Evolutionary conservation across 2,113 vertebrate genomes (phyloP).

Genomic region (Charina bottae): DNA sequence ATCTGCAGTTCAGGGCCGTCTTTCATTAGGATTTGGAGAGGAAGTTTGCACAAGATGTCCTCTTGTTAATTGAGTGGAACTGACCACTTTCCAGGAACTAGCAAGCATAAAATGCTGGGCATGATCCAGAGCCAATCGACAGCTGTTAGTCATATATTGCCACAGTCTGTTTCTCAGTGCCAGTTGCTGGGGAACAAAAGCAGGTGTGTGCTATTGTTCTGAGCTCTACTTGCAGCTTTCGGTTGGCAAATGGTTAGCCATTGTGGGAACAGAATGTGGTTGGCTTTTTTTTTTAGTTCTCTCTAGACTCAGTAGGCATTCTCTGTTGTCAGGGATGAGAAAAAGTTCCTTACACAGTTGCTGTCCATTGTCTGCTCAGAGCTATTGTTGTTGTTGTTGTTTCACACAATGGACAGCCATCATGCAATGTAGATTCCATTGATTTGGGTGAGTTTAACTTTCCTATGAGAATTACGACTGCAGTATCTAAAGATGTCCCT

Average conservation of each 20-base stretch:
- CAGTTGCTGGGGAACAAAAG: neutral
- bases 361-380: neutral
- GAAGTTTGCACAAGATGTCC: neutral
- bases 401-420: neutral
- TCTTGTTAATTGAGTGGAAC: neutral
- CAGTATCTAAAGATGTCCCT: neutral
- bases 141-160: neutral
- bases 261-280: neutral
- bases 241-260: neutral
- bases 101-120: neutral
- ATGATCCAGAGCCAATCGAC: neutral
- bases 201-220: neutral
- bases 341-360: neutral
- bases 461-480: neutral
- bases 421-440: rapidly evolving
- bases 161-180: neutral
- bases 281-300: neutral
- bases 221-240: neutral
- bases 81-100: constrained; percentile 4
- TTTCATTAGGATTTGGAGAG: neutral
- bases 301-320: neutral
- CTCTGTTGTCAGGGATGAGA: neutral
- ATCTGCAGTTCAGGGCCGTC: neutral
- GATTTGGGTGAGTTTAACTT: neutral
- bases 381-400: neutral